These are phyloP conservation scores for Odobenus rosmarus DNA, from an alignment of 2,113 vertebrate genomes.

Conservation along the genomic window DNA sequence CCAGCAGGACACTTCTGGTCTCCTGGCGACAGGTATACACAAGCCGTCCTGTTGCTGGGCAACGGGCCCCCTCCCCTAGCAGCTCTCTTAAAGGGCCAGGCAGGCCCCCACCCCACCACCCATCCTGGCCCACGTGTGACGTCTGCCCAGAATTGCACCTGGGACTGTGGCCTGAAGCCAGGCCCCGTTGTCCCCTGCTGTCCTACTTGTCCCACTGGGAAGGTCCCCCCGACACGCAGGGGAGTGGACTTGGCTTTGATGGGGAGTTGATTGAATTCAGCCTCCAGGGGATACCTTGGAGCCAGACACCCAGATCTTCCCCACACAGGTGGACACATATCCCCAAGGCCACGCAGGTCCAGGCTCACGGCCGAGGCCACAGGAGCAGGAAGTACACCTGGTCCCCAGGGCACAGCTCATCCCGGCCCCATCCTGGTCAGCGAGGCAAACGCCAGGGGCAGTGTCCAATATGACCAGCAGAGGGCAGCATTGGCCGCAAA, in stretches of 20 bases:
- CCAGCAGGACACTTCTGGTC: not conserved
- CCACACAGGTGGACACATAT: not conserved
- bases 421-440: fast-evolving
- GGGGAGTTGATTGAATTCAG: not conserved
- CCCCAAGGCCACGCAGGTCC: not conserved
- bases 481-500: not conserved
- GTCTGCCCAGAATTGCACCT: not conserved
- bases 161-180: not conserved
- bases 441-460: not conserved
- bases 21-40: not conserved
- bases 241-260: not conserved
- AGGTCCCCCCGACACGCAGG: not conserved
- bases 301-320: not conserved
- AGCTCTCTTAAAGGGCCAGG: slow-evolving; percentile 73
- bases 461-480: not conserved
- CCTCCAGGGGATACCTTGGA: not conserved
- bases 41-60: slow-evolving; percentile 54
- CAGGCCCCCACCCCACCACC: not conserved
- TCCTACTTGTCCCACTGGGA: not conserved
- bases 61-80: not conserved
- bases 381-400: not conserved
- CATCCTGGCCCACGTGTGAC: not conserved
- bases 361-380: not conserved
- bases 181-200: not conserved
- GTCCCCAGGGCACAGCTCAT: not conserved